A percentile compares a stretch with the other conserved stretches of the same genome.
Conservation (phyloP, 2,888 invertebrate genomes). For the Sturmia bella region DNA sequence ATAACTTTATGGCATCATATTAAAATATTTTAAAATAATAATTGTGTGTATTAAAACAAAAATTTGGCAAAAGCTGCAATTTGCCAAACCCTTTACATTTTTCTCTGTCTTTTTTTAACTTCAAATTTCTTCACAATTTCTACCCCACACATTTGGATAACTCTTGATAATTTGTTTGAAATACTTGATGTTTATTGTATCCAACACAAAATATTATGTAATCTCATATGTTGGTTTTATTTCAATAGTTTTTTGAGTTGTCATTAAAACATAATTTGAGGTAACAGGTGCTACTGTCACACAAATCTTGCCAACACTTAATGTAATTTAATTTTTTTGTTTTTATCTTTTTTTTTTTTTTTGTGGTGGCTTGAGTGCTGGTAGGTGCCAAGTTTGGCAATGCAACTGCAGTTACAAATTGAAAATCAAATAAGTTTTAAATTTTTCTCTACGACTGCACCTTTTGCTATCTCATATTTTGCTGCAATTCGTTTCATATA, state of each 20-base stretch:
- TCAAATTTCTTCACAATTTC: background rate
- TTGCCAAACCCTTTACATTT: background rate
- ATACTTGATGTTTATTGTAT: conserved; percentile 37
- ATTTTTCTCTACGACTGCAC: conserved; percentile 26
- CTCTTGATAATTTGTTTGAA: conserved; percentile 1
- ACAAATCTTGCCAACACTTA: conserved; percentile 13
- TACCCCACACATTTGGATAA: conserved; percentile 2
- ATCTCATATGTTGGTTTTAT: conserved; percentile 34
- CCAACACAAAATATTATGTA: conserved; percentile 58
- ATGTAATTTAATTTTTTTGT: conserved; percentile 23
- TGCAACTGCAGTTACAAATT: conserved; percentile 48
- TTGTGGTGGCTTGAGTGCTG: background rate
- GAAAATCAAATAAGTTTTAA: conserved; percentile 24
- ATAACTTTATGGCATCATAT: too few species aligned
- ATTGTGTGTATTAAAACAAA: too few species aligned
- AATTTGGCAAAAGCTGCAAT: too few species aligned
- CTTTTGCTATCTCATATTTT: conserved; percentile 31
- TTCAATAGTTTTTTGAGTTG: conserved; percentile 25
- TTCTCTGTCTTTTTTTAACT: background rate
- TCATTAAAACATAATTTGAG: conserved; percentile 62
- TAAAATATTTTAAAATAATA: too few species aligned
- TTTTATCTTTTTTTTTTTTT: background rate
- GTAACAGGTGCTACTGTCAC: conserved; percentile 64
- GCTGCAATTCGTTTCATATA: background rate
- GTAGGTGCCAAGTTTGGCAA: conserved; percentile 66